Evolutionary conservation across 2,113 vertebrate species (phyloP).

Genomic region (Pipa parva): DNA sequence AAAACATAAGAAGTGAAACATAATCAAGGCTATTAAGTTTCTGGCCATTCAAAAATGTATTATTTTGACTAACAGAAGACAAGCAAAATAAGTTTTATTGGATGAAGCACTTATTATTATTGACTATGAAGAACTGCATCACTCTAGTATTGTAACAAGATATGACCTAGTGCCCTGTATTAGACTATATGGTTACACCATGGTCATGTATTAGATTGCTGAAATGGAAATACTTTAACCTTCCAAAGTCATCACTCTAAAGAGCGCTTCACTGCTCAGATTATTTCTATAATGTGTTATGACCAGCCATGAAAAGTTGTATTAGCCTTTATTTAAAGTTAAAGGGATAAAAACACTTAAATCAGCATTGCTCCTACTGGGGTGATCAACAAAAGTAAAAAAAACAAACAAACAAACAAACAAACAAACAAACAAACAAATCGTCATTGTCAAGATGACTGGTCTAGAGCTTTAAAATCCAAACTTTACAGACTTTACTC

Average conservation of each 20-base stretch:
- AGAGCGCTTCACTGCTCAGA: slow-evolving; percentile 10
- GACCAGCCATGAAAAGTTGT: not conserved
- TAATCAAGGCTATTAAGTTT: slow-evolving; percentile 48
- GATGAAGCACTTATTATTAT: slow-evolving; percentile 64
- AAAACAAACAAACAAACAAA: too few species aligned
- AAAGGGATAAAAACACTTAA: not conserved
- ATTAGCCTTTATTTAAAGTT: not conserved
- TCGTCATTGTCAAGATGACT: too few species aligned
- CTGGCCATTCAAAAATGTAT: slow-evolving; percentile 52
- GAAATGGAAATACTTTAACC: slow-evolving; percentile 7
- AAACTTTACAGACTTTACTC: too few species aligned
- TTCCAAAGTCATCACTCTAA: slow-evolving; percentile 8
- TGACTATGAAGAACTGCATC: slow-evolving; percentile 62
- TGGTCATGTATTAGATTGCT: slow-evolving; percentile 15
- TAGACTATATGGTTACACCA: not conserved
- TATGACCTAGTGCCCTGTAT: not conserved
- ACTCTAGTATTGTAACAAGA: slow-evolving; percentile 54
- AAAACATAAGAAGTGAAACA: slow-evolving; percentile 48
- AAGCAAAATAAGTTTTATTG: slow-evolving; percentile 63
- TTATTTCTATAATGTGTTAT: slow-evolving; percentile 10
- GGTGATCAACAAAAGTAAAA: not conserved
- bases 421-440: too few species aligned
- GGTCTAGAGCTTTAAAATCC: too few species aligned
- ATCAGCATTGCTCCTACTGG: not conserved
- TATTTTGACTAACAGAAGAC: slow-evolving; percentile 43